Evolutionary conservation across 2,888 invertebrate species (phyloP), one percentile per base, ranked within the genome.

Genomic region (Rhagonycha fulva): DNA sequence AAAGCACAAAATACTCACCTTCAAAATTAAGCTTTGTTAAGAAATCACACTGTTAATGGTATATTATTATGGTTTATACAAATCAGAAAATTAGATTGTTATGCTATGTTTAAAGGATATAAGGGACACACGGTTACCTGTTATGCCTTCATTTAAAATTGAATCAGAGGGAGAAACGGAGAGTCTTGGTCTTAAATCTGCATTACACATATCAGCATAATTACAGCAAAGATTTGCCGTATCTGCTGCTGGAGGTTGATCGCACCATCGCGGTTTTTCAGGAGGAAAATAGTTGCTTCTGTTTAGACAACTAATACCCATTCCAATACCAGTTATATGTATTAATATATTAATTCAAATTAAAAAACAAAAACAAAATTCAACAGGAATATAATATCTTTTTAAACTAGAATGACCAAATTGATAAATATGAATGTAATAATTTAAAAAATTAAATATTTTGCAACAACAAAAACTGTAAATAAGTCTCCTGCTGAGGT

Each of bases 161-260:
- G 61, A 62, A 75, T 73, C 68, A 73, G 72, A 76, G 26, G 72
- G 78, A 68, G 76, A 76, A 75, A 70, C 60, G 71, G 78, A 78
- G 73, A 80, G 80, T 32, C 80, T 80, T 80, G 82, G 82, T 73
- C 69, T 78, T 76, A 82, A 71, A 82, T 84, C 84, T 81, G 85
- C 85, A 88, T 92, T 92, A 89, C 92, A 92, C 88, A 88, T 89
- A 87, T 92, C 90, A 85, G 85, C 87, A 85, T 89, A 86, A 83
- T 89, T 87, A 88, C 92, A 92, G 88, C 90, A 90, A 78, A 81
- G 75, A 72, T 82, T 80, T 83, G 84, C 86, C 80, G 78, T 70
- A 76, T 78, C 76, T 75, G 85, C 82, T 80, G 87, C 86, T 80
- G 87, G 86, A 82, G 84, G 86, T 81, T 83, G 84, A 80, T 84